Percentiles rank a stretch among this genome's conserved stretches.
Evolutionary conservation across 1,140 invertebrate genomes (phyloP).

Genomic region (Leptestheria dahalacensis): DNA sequence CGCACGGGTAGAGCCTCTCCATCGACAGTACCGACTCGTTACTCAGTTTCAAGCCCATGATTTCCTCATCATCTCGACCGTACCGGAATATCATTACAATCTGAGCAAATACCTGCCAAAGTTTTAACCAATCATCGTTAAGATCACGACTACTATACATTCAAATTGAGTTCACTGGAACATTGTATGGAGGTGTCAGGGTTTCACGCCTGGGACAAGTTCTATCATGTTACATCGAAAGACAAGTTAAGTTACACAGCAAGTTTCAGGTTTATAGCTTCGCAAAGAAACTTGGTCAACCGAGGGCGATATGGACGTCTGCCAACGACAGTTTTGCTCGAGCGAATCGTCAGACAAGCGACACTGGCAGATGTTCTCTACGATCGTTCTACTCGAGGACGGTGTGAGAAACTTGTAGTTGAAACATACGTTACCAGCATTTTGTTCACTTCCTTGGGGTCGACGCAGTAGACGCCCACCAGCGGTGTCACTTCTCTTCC

Average conservation of each 20-base stretch:
- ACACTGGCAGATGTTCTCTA: not conserved
- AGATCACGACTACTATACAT: too few species aligned
- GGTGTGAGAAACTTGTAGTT: not conserved
- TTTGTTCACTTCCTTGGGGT: slow-evolving; percentile 53
- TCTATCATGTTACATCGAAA: too few species aligned
- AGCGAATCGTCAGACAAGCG: too few species aligned
- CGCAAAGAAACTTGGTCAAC: too few species aligned
- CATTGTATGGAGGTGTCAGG: too few species aligned
- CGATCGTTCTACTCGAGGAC: not conserved
- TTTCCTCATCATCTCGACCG: slow-evolving; percentile 78
- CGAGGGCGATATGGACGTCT: too few species aligned
- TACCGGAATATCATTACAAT: slow-evolving; percentile 75
- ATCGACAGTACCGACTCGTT: slow-evolving; percentile 77
- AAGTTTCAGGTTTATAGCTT: too few species aligned
- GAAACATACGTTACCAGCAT: slow-evolving; percentile 40
- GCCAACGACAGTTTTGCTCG: too few species aligned
- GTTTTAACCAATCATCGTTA: not conserved
- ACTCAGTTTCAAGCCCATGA: slow-evolving; percentile 82
- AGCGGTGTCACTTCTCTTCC: slow-evolving; percentile 53
- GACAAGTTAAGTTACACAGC: too few species aligned
- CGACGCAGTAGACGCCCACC: slow-evolving; percentile 60
- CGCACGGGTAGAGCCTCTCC: slow-evolving; percentile 60
- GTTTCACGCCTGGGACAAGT: too few species aligned
- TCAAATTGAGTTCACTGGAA: too few species aligned
- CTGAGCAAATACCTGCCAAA: slow-evolving; percentile 52